Evolutionary conservation across 2,113 vertebrate genomes (phyloP).

Genomic region (Butastur rufipennis): DNA sequence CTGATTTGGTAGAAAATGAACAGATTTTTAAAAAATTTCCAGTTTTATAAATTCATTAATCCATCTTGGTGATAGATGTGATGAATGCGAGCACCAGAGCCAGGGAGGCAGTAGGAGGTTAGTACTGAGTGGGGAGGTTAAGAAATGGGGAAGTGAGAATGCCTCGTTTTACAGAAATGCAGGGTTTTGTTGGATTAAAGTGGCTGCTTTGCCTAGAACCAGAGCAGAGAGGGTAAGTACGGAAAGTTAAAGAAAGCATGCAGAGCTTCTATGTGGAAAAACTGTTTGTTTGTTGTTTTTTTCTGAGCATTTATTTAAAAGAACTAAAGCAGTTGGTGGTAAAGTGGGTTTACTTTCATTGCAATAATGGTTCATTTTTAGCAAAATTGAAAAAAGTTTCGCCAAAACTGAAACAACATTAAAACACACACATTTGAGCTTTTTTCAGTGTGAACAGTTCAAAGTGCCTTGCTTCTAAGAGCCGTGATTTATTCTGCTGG

Average conservation of each 20-base stretch:
- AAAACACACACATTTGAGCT: neutral
- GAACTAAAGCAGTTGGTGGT: neutral
- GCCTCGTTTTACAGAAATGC: neutral
- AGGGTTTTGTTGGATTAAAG: neutral
- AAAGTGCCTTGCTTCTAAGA: neutral
- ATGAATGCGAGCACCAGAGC: neutral
- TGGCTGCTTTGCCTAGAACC: neutral
- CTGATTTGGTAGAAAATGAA: neutral
- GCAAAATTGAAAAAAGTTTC: neutral
- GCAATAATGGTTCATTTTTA: neutral
- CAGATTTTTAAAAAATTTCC: neutral
- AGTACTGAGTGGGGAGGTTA: neutral
- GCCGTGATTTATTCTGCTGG: neutral
- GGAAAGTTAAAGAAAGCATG: neutral
- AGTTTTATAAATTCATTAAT: neutral
- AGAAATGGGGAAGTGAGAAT: neutral
- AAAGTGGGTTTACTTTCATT: neutral
- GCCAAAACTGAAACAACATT: neutral
- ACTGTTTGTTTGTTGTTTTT: no score
- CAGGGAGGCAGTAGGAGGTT: neutral
- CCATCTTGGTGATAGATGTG: neutral
- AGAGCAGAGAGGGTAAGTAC: neutral
- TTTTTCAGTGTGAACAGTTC: neutral
- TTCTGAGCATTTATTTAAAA: neutral
- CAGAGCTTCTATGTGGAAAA: neutral